These are phyloP conservation scores for Lanius ludovicianus DNA, from an alignment of 2,113 vertebrate genomes.

Conservation along the genomic window DNA sequence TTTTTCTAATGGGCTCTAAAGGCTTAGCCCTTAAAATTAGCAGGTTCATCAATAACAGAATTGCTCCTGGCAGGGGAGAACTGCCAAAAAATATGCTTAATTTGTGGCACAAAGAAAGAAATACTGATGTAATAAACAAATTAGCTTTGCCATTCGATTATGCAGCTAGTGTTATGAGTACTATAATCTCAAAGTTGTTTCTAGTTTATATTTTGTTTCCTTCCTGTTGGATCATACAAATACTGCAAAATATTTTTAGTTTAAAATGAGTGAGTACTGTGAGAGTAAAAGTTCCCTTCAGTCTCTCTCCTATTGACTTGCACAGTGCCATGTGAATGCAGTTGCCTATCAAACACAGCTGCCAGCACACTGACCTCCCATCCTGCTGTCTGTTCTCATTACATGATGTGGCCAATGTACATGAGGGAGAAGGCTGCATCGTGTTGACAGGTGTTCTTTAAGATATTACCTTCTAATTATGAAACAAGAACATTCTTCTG, in stretches of 20 bases:
- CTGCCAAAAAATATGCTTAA: constrained; percentile 23
- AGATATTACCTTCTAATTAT: background rate
- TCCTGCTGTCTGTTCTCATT: background rate
- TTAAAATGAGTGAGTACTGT: background rate
- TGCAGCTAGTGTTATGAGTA: background rate
- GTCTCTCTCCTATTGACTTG: background rate
- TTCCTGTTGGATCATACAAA: background rate
- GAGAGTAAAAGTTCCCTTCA: background rate
- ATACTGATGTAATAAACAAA: constrained; percentile 24
- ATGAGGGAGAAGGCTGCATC: background rate
- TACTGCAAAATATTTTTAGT: background rate
- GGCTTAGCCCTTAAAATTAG: constrained; percentile 7
- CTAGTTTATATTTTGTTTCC: background rate
- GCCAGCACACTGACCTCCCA: background rate
- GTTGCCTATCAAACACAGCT: background rate
- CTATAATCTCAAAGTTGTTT: constrained; percentile 13
- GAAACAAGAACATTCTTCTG: background rate
- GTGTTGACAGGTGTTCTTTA: background rate
- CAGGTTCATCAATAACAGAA: constrained; percentile 14
- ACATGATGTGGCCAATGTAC: background rate
- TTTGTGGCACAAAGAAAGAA: constrained; percentile 38
- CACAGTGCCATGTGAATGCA: background rate
- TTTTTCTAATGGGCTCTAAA: constrained; percentile 37
- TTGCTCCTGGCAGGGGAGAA: background rate
- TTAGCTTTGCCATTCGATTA: background rate